A percentile compares a stretch with the other conserved stretches of the same genome.
Evolutionary conservation across 2,113 vertebrate species (phyloP).

Genomic region (Sylvietta virens): DNA sequence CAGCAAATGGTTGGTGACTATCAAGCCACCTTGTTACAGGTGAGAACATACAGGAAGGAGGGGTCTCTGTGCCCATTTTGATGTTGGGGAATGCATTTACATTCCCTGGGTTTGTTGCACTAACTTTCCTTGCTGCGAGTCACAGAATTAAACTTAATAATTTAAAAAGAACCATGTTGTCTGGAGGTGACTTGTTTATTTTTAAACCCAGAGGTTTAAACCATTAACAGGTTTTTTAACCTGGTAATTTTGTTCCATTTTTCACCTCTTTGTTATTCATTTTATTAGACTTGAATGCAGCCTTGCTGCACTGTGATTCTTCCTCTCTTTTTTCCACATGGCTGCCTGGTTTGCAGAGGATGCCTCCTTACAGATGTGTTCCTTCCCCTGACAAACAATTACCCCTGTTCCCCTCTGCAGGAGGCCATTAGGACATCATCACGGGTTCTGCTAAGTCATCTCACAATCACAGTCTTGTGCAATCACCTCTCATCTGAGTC

Average conservation of each 20-base stretch:
- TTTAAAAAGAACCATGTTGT: neutral
- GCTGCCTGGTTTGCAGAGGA: slow-evolving; percentile 70
- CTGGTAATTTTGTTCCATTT: neutral
- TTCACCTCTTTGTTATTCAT: neutral
- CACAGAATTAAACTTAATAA: neutral
- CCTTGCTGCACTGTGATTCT: neutral
- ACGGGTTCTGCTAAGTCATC: slow-evolving; percentile 78
- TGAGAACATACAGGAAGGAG: neutral
- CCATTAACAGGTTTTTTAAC: neutral
- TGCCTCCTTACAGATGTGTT: slow-evolving; percentile 70
- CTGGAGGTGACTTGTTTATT: neutral
- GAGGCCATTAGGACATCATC: slow-evolving; percentile 77
- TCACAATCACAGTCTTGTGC: slow-evolving; percentile 76
- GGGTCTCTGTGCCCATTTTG: neutral
- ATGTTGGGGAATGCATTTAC: neutral
- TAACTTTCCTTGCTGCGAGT: neutral
- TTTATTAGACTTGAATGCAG: neutral
- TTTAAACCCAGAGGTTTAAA: neutral
- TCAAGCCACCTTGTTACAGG: neutral
- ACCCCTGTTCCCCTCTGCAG: slow-evolving; percentile 70
- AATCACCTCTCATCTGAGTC: slow-evolving; percentile 72
- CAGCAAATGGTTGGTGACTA: neutral
- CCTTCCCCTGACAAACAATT: slow-evolving; percentile 76
- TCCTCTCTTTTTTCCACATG: slow-evolving; percentile 64
- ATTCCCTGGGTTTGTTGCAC: neutral